Percentiles rank a stretch among this genome's conserved stretches.
phyloP scores from a whole-genome alignment of 2,888 invertebrate genomes.

The Parnassius apollo region DNA sequence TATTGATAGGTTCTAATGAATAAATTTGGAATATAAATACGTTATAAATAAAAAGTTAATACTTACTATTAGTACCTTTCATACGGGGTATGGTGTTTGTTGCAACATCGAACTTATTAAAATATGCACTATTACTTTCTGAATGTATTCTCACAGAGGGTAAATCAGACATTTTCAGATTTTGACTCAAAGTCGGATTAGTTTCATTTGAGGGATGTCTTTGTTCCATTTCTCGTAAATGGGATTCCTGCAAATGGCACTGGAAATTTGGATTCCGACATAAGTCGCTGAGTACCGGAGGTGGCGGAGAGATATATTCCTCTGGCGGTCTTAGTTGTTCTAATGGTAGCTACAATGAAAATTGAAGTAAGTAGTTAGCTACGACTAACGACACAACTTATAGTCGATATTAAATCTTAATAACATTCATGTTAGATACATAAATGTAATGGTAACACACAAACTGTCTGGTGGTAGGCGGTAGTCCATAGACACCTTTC shows the following conservation, averaged over 20 bases:
- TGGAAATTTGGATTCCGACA: slow-evolving; percentile 43
- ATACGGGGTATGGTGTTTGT: slow-evolving; percentile 19
- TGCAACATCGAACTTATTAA: slow-evolving; percentile 39
- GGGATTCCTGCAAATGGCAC: slow-evolving; percentile 51
- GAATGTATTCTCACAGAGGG: slow-evolving; percentile 68
- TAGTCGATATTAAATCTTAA: too few species aligned
- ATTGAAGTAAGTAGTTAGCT: background rate
- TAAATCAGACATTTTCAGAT: slow-evolving; percentile 60
- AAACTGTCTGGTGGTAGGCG: background rate
- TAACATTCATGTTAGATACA: too few species aligned
- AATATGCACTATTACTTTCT: slow-evolving; percentile 59
- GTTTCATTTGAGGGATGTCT: slow-evolving; percentile 32
- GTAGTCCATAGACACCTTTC: background rate
- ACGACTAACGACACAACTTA: background rate
- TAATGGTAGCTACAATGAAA: slow-evolving; percentile 56
- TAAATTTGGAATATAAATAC: too few species aligned
- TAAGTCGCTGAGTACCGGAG: slow-evolving; percentile 62
- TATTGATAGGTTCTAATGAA: too few species aligned
- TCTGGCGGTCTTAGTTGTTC: slow-evolving; percentile 73
- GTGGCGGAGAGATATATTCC: slow-evolving; percentile 59
- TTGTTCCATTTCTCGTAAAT: slow-evolving; percentile 59
- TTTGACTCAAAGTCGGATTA: slow-evolving; percentile 40
- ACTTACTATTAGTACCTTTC: slow-evolving; percentile 18
- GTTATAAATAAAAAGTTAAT: too few species aligned
- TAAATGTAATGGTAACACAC: background rate